phyloP scores from a whole-genome alignment of 1,140 invertebrate species.

The Xylocopa sonorina region DNA sequence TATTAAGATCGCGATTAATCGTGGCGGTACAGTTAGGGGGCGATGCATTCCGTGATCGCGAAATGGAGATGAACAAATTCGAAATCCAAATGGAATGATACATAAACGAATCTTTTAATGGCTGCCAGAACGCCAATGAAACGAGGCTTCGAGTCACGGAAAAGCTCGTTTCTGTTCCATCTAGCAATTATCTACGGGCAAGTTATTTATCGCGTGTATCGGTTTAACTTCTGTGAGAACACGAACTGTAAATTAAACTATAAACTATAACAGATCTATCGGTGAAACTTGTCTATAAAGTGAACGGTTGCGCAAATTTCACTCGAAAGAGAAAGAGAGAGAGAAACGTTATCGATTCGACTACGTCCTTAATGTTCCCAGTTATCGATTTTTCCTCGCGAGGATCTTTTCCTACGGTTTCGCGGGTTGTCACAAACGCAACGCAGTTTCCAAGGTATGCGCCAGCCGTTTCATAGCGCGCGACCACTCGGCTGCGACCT shows the following conservation, averaged over 20 bases:
- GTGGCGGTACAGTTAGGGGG: not conserved
- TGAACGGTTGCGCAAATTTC: not conserved
- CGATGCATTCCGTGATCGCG: not conserved
- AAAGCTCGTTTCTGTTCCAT: not conserved
- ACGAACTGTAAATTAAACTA: not conserved
- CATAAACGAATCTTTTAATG: not conserved
- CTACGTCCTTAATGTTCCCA: not conserved
- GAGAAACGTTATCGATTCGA: not conserved
- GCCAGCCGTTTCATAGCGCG: slow-evolving; percentile 25
- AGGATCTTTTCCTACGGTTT: not conserved
- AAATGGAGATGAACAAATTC: not conserved
- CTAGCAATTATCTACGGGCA: not conserved
- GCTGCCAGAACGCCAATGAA: not conserved
- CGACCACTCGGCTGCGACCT: not conserved
- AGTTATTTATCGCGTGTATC: not conserved
- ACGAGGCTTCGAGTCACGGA: slow-evolving; percentile 6
- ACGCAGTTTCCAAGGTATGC: slow-evolving; percentile 13
- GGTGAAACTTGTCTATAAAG: slow-evolving; percentile 9
- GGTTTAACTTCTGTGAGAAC: not conserved
- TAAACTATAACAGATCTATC: not conserved
- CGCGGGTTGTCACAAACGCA: not conserved
- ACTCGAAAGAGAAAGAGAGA: not conserved
- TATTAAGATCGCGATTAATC: slow-evolving; percentile 17
- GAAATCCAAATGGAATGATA: not conserved
- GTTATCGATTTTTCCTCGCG: not conserved